These are phyloP conservation scores for Tenualosa thibaudeaui DNA, from an alignment of 2,797 vertebrate species.

Conservation along the genomic window DNA sequence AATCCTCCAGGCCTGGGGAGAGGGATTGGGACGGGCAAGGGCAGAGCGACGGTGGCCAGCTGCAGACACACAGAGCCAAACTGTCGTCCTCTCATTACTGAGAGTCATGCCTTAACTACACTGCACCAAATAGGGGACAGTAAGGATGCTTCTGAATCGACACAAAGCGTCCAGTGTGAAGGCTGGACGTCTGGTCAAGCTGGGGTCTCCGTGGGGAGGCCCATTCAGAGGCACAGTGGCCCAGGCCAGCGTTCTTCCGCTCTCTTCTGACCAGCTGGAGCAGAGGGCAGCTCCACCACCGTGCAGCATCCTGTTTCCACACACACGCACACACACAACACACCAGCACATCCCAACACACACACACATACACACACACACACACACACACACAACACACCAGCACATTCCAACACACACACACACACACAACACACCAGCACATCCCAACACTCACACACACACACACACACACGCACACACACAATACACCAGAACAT, in stretches of 20 bases:
- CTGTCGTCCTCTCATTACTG: conserved; percentile 30
- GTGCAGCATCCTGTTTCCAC: conserved; percentile 65
- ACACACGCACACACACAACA: conserved; percentile 43
- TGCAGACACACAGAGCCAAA: conserved; percentile 35
- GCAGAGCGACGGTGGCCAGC: conserved; percentile 29
- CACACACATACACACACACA: no score
- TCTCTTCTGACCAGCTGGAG: conserved; percentile 50
- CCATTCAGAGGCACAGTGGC: conserved; percentile 65
- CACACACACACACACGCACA: conserved; percentile 30
- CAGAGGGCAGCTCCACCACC: conserved; percentile 62
- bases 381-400: no score
- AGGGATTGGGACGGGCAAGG: not conserved
- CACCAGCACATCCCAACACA: conserved; percentile 39
- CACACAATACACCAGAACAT: no score
- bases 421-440: no score
- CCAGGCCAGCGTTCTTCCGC: conserved; percentile 64
- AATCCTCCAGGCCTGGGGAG: no score
- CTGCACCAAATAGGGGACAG: not conserved
- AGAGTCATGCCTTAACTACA: conserved; percentile 22
- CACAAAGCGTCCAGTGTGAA: conserved; percentile 73
- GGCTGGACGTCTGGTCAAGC: conserved; percentile 51
- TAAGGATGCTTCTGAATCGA: conserved; percentile 37
- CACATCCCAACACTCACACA: conserved; percentile 29
- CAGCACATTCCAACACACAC: no score
- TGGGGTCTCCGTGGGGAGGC: conserved; percentile 59